These are phyloP conservation scores for Saccopteryx leptura DNA, from an alignment of 2,113 vertebrate genomes.

Conservation along the genomic window DNA sequence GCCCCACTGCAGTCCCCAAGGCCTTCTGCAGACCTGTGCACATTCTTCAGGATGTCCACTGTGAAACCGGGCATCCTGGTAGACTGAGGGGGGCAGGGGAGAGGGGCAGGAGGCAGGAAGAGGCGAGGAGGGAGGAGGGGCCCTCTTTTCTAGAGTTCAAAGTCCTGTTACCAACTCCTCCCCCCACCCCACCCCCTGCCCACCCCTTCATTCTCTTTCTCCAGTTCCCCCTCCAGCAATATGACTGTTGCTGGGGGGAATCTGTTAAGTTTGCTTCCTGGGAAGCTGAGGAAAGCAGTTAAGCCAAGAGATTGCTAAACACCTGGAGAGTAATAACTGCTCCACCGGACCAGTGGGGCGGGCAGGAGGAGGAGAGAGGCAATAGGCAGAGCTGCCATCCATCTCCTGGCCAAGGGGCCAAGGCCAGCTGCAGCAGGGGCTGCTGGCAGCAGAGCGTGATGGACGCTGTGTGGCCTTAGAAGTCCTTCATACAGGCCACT, in stretches of 20 bases:
- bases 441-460: not conserved
- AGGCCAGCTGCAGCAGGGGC: not conserved
- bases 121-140: not conserved
- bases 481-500: not conserved
- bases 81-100: not conserved
- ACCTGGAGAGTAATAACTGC: not conserved
- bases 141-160: not conserved
- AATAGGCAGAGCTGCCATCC: not conserved
- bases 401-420: not conserved
- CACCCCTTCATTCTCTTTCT: rapidly evolving
- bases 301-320: not conserved
- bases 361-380: rapidly evolving
- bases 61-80: slow-evolving; percentile 33
- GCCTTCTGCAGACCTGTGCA: not conserved
- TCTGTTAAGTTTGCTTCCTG: slow-evolving; percentile 34
- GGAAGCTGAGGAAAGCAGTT: slow-evolving; percentile 9
- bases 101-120: not conserved
- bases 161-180: not conserved
- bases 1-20: not conserved
- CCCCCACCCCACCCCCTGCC: no score
- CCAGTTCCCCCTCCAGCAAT: slow-evolving; percentile 7
- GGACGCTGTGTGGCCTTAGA: not conserved
- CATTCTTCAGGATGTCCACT: not conserved
- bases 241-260: not conserved
- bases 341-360: not conserved